Base-by-base conservation (phyloP, 2,888 invertebrate genomes). In the Andrena flavipes region DNA sequence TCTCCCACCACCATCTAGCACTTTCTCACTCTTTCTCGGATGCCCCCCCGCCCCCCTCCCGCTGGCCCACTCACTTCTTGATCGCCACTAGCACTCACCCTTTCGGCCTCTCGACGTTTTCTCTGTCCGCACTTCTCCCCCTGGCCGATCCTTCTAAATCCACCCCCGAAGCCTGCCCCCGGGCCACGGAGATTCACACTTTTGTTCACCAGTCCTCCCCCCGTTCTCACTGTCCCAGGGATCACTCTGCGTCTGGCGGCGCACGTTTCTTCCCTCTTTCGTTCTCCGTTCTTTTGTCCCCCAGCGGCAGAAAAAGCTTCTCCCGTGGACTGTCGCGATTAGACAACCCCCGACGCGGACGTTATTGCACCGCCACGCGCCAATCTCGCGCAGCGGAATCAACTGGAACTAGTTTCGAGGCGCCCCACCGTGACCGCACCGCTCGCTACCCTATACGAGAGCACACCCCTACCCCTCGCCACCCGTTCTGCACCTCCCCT, bases 281-380 rank as follows among this genome's bases (percentile, higher is more conserved):
- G 42, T 42, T 42, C 42, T 42, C 42, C 42, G 42, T 42, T 42
- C 42, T 42, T 42, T 42, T 13, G 42, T 67, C 13, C 33, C 56
- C 56, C 56, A 56, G 56, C 63, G 60, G 30, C 77, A 51, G 69
- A 63, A 85, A 82, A 79, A 75, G 81, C 70, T 54, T 83, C 82
- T 72, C 84, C 79, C 87, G 89, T 89, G 90, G 91, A 90, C 91
- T 91, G 91, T 91, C 91, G 90, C 90, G 92, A 90, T 89, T 87
- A 91, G 92, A 90, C 92, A 88, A 91, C 88, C 90, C 42, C 73
- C 92, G 89, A 91, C 92, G 91, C 92, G 91, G 90, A 91, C 89
- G 91, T 91, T 92, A 91, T 92, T 91, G 93, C 93, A 93, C 90
- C 92, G 92, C 82, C 89, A 83, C 89, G 92, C 93, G 93, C 91